phyloP scores from a whole-genome alignment of 1,140 invertebrate genomes.

The Fopius arisanus region DNA sequence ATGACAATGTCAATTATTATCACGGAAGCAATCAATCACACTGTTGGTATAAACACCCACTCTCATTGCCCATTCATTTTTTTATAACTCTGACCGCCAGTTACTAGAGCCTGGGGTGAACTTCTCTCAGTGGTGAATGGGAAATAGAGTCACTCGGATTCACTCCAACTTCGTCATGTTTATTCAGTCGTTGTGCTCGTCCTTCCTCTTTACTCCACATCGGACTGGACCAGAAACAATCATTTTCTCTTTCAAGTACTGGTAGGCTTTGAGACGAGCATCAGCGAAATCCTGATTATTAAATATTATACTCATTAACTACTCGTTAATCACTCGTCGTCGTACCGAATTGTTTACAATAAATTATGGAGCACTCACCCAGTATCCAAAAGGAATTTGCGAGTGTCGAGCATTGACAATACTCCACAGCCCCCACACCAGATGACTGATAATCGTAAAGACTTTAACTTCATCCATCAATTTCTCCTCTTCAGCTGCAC shows the following conservation, averaged over 20 bases:
- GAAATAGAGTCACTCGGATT: neutral
- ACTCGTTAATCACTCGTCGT: neutral
- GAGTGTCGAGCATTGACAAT: slow-evolving; percentile 87
- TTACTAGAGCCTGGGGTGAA: neutral
- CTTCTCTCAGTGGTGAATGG: neutral
- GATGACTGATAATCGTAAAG: slow-evolving; percentile 88
- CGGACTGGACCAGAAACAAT: slow-evolving; percentile 48
- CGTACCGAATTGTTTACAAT: slow-evolving; percentile 1
- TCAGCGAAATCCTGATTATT: slow-evolving; percentile 67
- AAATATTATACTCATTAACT: slow-evolving; percentile 22
- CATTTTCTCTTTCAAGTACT: slow-evolving; percentile 68
- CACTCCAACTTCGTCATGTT: neutral
- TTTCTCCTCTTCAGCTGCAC: slow-evolving; percentile 64
- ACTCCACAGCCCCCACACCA: slow-evolving; percentile 93
- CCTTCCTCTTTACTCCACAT: slow-evolving; percentile 49
- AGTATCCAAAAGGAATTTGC: slow-evolving; percentile 93
- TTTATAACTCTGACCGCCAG: neutral
- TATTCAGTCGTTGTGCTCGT: slow-evolving; percentile 46
- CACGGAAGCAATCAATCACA: neutral
- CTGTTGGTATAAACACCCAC: neutral
- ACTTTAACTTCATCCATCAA: slow-evolving; percentile 81
- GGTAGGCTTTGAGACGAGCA: slow-evolving; percentile 67
- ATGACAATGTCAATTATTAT: neutral
- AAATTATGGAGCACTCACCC: slow-evolving; percentile 71
- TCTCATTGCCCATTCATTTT: neutral